Conservation (phyloP, 2,888 invertebrate genomes). For the Margaritifera margaritifera region DNA sequence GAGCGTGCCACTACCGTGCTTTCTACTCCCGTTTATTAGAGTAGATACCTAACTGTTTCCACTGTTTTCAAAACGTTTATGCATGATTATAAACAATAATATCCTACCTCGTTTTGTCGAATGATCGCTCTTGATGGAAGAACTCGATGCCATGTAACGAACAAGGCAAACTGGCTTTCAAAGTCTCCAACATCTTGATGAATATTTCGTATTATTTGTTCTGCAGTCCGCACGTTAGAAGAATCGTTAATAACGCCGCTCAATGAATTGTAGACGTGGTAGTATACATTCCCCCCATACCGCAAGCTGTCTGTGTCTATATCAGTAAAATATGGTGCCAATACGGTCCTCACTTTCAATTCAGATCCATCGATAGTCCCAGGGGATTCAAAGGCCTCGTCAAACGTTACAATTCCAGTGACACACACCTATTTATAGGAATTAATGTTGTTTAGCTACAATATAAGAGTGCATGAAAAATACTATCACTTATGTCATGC, state of each 20-base stretch:
- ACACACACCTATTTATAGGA: slow-evolving; percentile 2
- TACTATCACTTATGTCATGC: too few species aligned
- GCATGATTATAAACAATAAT: too few species aligned
- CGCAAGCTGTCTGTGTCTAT: background rate
- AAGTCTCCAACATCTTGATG: background rate
- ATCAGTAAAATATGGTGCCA: slow-evolving; percentile 11
- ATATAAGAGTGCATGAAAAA: too few species aligned
- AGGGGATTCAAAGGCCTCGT: background rate
- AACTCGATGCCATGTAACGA: slow-evolving; percentile 11
- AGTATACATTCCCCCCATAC: background rate
- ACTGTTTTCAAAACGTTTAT: too few species aligned
- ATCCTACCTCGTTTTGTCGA: background rate
- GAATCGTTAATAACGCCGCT: background rate
- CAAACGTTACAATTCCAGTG: slow-evolving; percentile 4
- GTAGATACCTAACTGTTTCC: too few species aligned
- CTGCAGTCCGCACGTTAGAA: background rate
- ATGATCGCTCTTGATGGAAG: slow-evolving; percentile 1
- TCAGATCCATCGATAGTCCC: background rate
- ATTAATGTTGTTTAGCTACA: too few species aligned
- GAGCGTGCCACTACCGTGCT: too few species aligned
- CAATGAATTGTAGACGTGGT: background rate
- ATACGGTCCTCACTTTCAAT: background rate
- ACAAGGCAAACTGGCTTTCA: slow-evolving; percentile 6
- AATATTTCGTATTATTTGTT: slow-evolving; percentile 1
- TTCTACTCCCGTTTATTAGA: too few species aligned